Evolutionary conservation across 2,113 vertebrate species (phyloP), one percentile per base, ranked within the genome.

Genomic region (Chloroceryle aenea): DNA sequence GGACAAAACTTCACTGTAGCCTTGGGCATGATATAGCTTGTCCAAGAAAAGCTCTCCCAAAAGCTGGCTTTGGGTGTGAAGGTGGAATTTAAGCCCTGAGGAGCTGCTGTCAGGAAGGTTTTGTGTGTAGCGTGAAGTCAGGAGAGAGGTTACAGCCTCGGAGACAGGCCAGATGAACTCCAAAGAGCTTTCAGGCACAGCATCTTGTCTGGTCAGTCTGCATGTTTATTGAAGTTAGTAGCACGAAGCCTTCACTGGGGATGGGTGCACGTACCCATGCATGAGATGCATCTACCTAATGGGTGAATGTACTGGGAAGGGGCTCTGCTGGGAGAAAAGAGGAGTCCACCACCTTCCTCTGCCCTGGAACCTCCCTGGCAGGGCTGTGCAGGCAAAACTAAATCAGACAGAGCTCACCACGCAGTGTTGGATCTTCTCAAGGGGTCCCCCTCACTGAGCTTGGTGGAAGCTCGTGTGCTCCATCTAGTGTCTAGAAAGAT

Each of bases 301-400:
- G 47, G 72, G 12, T 1, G 23, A 43, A 21, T 0, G 0, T 50
- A 23, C 2, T 17, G 20, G 45, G 43, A 88, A 16, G 50, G 64
- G 36, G 55, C 15, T 81, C 36, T 78, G 22, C 32, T 23, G 43
- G 16, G 23, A 18, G 25, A 42, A 50, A 71, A 20, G 19, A 59
- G 42, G 14, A 20, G 14, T 47, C 22, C 32, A 9, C 4, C 56
- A 38, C 21, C 10, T 71, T 34, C n/a, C 18, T 71, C 15, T 45
- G 40, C 4, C 9, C 59, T 1, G 0, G 4, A 6, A 16, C 9
- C 34, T 45, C 23, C 15, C 7, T 1, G 2, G 16, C 30, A 73
- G 53, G 42, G 50, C 59, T 62, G 42, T 45, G 21, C 53, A 52
- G 30, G 10, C 63, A 36, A 66, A 92, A 55, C 7, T 21, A 22